A percentile compares a stretch with the other conserved stretches of the same genome.
phyloP scores from a whole-genome alignment of 1,140 invertebrate species.

The Heliothis virescens region DNA sequence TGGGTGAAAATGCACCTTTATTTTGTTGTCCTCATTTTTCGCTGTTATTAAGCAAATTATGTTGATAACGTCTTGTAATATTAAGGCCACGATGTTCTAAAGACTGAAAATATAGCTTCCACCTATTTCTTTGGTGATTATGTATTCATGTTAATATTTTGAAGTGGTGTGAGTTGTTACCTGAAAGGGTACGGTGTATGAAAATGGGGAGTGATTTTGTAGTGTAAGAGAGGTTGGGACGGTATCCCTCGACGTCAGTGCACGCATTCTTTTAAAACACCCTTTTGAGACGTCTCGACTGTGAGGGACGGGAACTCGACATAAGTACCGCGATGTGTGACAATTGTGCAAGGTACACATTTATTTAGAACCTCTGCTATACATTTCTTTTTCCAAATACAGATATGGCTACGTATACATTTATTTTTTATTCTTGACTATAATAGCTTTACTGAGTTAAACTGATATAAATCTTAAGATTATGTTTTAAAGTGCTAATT shows the following conservation, averaged over 20 bases:
- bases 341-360: conserved; percentile 50
- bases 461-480: not conserved
- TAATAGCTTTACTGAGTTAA: too few relatives aligned
- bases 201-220: conserved; percentile 63
- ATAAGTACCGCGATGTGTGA: conserved; percentile 57
- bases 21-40: conserved; percentile 54
- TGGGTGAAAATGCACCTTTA: conserved; percentile 61
- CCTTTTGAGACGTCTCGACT: conserved; percentile 82
- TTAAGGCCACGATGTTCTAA: conserved; percentile 28
- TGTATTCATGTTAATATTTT: conserved; percentile 30
- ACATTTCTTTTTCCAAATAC: not conserved
- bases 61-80: conserved; percentile 38
- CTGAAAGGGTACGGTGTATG: conserved; percentile 53
- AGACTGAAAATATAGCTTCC: conserved; percentile 36
- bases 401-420: too few relatives aligned
- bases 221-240: conserved; percentile 58
- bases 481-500: not conserved
- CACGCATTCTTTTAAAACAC: conserved; percentile 75
- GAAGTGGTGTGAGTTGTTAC: conserved; percentile 39
- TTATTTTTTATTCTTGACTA: too few relatives aligned
- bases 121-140: conserved; percentile 17
- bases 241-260: conserved; percentile 63
- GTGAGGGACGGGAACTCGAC: conserved; percentile 61
- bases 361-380: conserved; percentile 11
- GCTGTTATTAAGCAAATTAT: conserved; percentile 46